Base-by-base conservation (phyloP, 2,797 vertebrate species). In the Lemur catta region DNA sequence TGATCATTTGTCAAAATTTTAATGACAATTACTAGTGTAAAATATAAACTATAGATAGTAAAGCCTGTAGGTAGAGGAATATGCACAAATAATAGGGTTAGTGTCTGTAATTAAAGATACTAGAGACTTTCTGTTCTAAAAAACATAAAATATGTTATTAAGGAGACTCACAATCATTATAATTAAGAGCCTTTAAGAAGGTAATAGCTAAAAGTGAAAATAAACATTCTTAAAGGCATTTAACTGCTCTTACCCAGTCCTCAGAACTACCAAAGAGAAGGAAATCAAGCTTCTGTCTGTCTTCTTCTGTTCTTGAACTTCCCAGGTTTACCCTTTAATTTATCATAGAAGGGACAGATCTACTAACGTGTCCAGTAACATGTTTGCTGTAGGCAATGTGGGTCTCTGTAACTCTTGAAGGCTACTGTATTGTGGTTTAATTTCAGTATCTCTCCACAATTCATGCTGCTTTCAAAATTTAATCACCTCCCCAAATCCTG, bases 41-140 rank as follows among this genome's bases (percentile, higher is more conserved):
- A 52, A 85, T 93, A 59, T 65, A 55, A 94, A 46, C 50, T 35
- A 52, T 63, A 86, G 6, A 86, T 57, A 76, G 7, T 30, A 87
- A 84, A 84, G 20, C n/a, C 78, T 82, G 10, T 52, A 71, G 28
- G 46, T 92, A 50, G 48, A 91, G 7, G 26, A 74, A 59, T 94
- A 80, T 76, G 9, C 85, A 84, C 93, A 80, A 46, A 4, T 81
- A 46, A 13, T 4, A 2, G 11, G 0, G 10, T 69, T 93, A 87
- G 41, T 85, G 10, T 48, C 30, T 52, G 50, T 26, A 91, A 84
- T 91, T 75, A 84, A 78, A 96, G 43, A 69, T 84, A 71, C 59
- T 93, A 82, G 43, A 67, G 43, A 79, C 20, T 63, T 94, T 88
- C 33, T 93, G 57, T 90, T 93, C 61, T 91, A 76, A 41, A 90